Percentiles rank a stretch among this genome's conserved stretches.
Evolutionary conservation across 2,113 vertebrate genomes (phyloP).

Genomic region (Strigops habroptila): DNA sequence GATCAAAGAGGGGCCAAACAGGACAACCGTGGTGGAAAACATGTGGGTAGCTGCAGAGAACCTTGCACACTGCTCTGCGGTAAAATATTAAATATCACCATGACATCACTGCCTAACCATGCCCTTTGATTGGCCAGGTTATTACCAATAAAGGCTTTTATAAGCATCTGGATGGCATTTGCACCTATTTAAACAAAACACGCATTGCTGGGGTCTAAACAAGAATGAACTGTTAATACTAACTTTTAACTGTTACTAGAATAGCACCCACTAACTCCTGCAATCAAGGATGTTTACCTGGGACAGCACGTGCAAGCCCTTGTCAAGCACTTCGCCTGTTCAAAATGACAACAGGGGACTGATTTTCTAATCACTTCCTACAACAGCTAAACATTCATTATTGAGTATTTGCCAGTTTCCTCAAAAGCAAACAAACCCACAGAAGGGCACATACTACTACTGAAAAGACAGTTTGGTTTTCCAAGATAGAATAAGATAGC

Average conservation of each 20-base stretch:
- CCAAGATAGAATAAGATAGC: neutral
- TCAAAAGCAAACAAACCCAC: neutral
- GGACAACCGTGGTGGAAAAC: conserved; percentile 71
- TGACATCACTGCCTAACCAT: conserved; percentile 77
- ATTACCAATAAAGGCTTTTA: conserved; percentile 79
- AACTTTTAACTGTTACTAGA: conserved; percentile 79
- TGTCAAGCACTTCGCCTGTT: neutral
- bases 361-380: neutral
- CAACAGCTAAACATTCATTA: neutral
- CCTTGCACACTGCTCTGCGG: conserved; percentile 69
- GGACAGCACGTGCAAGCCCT: conserved; percentile 38
- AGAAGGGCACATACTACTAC: rapidly evolving
- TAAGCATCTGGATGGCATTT: conserved; percentile 87
- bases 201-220: conserved; percentile 77
- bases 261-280: conserved; percentile 77
- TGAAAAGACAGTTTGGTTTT: neutral
- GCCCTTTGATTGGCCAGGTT: conserved; percentile 76
- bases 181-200: conserved; percentile 86
- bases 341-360: neutral
- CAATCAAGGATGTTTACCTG: conserved; percentile 50
- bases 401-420: neutral
- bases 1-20: conserved; percentile 78
- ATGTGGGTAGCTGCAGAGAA: conserved; percentile 69
- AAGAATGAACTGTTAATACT: conserved; percentile 82
- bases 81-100: conserved; percentile 79